Evolutionary conservation across 35 echinoderm and acorn worm species (phyloP).

Genomic region (Heliocidaris tuberculata): DNA sequence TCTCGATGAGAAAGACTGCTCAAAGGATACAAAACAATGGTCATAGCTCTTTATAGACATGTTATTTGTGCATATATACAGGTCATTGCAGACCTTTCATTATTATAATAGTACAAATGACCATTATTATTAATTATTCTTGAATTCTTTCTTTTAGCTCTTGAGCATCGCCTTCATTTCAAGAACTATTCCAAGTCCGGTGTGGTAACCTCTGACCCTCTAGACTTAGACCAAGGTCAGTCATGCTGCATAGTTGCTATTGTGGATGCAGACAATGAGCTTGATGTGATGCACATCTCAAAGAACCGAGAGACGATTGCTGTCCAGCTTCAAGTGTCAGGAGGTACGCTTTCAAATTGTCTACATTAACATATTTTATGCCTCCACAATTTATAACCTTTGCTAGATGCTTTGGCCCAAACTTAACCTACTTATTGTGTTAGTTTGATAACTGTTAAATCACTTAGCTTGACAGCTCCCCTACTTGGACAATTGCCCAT

Average conservation of each 20-base stretch:
- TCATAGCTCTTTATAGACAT: no score
- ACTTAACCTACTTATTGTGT: neutral
- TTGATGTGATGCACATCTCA: conserved; percentile 52
- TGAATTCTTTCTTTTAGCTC: conserved; percentile 37
- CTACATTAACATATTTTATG: neutral
- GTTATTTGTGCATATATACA: no score
- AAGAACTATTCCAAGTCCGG: conserved; percentile 49
- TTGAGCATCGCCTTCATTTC: conserved; percentile 46
- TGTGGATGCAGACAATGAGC: conserved; percentile 14
- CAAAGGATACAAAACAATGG: no score
- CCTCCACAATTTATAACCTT: no score
- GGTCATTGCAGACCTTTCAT: no score
- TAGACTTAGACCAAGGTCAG: conserved; percentile 23
- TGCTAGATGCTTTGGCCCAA: no score
- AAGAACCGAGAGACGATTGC: conserved; percentile 50
- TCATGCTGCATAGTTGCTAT: conserved; percentile 47
- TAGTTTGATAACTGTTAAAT: no score
- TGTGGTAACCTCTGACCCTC: conserved; percentile 28
- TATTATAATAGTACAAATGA: no score
- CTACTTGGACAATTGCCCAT: no score
- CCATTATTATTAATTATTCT: neutral
- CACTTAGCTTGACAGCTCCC: no score
- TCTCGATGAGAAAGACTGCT: no score
- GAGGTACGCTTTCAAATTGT: conserved; percentile 36
- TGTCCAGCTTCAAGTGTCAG: conserved; percentile 41